phyloP scores from a whole-genome alignment of 2,797 vertebrate species.

The Enteromius paludinosus region DNA sequence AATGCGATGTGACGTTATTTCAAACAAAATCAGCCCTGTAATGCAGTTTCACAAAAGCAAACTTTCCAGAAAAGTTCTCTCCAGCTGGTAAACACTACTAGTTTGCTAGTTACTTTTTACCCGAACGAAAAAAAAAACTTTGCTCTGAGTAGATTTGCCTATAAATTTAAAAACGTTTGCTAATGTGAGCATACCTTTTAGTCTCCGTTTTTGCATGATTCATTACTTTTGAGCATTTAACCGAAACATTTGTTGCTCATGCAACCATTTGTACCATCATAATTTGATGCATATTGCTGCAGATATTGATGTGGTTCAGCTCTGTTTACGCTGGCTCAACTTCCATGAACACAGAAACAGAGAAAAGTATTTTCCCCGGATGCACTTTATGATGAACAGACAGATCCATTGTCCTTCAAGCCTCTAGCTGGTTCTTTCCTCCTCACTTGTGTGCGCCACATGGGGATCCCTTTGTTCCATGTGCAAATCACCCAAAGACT shows the following conservation, averaged over 20 bases:
- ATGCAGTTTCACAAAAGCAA: background rate
- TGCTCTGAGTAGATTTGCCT: background rate
- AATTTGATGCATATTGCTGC: conserved; percentile 20
- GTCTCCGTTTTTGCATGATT: background rate
- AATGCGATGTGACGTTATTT: background rate
- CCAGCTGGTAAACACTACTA: background rate
- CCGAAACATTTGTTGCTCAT: background rate
- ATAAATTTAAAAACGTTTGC: background rate
- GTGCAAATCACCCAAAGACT: conserved; percentile 1
- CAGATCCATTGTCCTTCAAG: background rate
- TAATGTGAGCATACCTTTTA: background rate
- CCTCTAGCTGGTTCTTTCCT: background rate
- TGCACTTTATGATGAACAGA: conserved; percentile 15
- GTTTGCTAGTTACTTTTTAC: background rate
- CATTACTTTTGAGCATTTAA: background rate
- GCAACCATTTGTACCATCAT: background rate
- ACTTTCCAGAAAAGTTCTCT: background rate
- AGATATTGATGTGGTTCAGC: conserved; percentile 20
- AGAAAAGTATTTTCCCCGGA: background rate
- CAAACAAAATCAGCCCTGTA: background rate
- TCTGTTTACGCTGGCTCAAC: conserved; percentile 1
- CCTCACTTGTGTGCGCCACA: conserved; percentile 7
- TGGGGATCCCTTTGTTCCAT: conserved; percentile 20
- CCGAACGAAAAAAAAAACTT: background rate
- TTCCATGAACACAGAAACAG: conserved; percentile 8